Conservation (phyloP, 2,113 vertebrate species). For the Proteles cristata region DNA sequence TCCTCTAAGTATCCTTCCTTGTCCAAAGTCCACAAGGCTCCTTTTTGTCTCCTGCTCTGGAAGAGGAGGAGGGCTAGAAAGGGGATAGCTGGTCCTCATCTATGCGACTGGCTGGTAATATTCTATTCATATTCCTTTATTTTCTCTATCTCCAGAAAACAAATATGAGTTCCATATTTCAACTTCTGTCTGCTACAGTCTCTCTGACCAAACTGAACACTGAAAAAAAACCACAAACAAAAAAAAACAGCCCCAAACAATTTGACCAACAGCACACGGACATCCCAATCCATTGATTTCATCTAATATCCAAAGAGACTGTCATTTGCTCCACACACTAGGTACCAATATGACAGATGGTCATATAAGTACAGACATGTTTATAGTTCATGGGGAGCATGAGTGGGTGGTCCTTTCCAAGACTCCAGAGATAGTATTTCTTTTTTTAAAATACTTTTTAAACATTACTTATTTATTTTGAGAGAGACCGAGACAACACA, state of each 20-base stretch:
- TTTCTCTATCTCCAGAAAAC: neutral
- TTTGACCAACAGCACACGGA: neutral
- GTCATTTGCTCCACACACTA: neutral
- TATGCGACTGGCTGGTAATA: neutral
- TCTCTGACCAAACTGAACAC: neutral
- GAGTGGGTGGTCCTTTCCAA: neutral
- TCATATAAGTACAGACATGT: neutral
- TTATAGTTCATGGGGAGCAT: neutral
- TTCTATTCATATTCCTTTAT: neutral
- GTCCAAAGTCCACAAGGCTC: fast-evolving
- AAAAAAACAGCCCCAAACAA: fast-evolving
- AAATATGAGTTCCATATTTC: neutral
- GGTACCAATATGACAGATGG: neutral
- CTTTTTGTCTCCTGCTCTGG: neutral
- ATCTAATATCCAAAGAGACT: neutral
- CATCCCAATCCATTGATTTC: neutral
- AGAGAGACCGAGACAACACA: no score
- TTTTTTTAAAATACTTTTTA: no score
- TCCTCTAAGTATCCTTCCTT: neutral
- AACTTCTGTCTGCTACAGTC: neutral
- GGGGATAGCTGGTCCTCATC: neutral
- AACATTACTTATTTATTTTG: no score
- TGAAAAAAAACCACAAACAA: neutral
- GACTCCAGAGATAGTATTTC: neutral
- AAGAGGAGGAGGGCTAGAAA: neutral